A percentile compares a stretch with the other conserved stretches of the same genome.
phyloP scores from a whole-genome alignment of 1,140 invertebrate species.

The Cyrtorhinus lividipennis region DNA sequence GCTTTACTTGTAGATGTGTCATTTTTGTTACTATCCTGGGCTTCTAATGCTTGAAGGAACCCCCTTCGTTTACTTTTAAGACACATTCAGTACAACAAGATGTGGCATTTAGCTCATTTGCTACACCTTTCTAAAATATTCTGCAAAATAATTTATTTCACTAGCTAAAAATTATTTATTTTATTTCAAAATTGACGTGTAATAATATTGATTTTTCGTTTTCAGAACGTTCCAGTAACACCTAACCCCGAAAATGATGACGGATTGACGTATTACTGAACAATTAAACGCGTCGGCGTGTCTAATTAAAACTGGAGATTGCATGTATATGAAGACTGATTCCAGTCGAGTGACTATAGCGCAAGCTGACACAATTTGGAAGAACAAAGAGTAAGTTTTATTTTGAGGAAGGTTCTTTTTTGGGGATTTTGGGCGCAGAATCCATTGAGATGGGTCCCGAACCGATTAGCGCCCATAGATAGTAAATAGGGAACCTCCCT shows the following conservation, averaged over 20 bases:
- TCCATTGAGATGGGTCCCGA: not conserved
- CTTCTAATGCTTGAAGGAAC: too few species aligned
- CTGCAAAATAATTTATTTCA: not conserved
- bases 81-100: too few species aligned
- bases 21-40: not conserved
- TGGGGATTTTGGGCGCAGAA: too few species aligned
- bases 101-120: too few species aligned
- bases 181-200: too few species aligned
- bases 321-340: constrained; percentile 73
- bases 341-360: constrained; percentile 61
- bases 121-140: too few species aligned
- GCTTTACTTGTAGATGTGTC: too few species aligned
- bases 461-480: not conserved
- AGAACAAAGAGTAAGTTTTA: constrained; percentile 57
- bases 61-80: too few species aligned
- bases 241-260: constrained; percentile 53
- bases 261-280: constrained; percentile 75
- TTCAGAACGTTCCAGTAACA: constrained; percentile 55
- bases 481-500: not conserved
- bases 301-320: constrained; percentile 78
- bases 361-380: constrained; percentile 91
- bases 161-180: too few species aligned
- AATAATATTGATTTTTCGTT: too few species aligned
- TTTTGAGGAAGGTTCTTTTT: too few species aligned
- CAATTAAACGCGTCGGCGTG: constrained; percentile 78